A percentile compares a stretch with the other conserved stretches of the same genome.
Conservation (phyloP, 1,140 invertebrate genomes). For the Aphis craccivora region DNA sequence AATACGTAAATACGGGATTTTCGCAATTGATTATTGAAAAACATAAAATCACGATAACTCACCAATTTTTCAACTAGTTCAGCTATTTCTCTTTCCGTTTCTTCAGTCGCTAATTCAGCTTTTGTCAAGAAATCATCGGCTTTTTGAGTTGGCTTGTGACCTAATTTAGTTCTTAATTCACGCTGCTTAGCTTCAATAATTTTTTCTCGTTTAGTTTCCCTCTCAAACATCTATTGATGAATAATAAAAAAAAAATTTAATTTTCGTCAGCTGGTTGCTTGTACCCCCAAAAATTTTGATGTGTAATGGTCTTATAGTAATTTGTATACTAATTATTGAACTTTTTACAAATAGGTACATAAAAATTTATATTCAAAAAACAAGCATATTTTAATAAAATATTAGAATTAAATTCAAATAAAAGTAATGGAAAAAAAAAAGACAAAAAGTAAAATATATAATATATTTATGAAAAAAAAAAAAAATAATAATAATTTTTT, state of each 20-base stretch:
- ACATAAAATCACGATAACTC: no score
- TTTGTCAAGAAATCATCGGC: background rate
- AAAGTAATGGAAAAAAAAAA: background rate
- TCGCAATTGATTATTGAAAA: no score
- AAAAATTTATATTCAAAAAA: background rate
- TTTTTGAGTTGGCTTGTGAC: constrained; percentile 9
- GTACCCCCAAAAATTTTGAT: background rate
- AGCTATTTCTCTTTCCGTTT: background rate
- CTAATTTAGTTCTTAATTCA: constrained; percentile 72
- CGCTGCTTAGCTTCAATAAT: constrained; percentile 88
- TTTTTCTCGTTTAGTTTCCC: constrained; percentile 89
- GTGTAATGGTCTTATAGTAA: background rate
- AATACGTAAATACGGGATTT: no score
- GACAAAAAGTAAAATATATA: background rate
- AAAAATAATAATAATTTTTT: no score
- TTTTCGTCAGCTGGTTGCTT: background rate
- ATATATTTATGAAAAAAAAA: no score
- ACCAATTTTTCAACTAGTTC: background rate
- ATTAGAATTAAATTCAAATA: background rate
- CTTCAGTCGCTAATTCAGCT: background rate
- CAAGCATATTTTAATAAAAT: background rate
- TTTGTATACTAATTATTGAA: fast-evolving
- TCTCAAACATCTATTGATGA: constrained; percentile 74
- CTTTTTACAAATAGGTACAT: background rate
- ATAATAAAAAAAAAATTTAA: background rate